Conservation (phyloP, 1,140 invertebrate species). For the Solen grandis region DNA sequence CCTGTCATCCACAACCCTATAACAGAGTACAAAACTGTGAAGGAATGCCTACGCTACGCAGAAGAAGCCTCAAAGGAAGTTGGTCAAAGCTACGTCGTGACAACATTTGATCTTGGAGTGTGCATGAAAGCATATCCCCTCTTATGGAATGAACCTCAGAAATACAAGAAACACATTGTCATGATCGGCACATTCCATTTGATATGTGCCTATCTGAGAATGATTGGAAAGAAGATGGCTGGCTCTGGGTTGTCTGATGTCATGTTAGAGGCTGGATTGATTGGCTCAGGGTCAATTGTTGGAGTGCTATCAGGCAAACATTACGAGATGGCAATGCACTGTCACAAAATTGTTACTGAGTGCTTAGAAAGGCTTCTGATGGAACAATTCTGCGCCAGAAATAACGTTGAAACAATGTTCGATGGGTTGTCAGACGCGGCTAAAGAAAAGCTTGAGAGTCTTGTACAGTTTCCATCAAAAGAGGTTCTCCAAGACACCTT, state of each 20-base stretch:
- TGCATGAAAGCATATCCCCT: slow-evolving; percentile 65
- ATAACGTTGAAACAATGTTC: slow-evolving; percentile 22
- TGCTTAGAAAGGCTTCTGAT: slow-evolving; percentile 34
- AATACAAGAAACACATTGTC: slow-evolving; percentile 62
- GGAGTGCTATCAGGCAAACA: slow-evolving; percentile 53
- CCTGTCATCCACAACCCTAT: slow-evolving; percentile 57
- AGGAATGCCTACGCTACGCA: slow-evolving; percentile 56
- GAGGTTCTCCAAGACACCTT: neutral
- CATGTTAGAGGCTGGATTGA: slow-evolving; percentile 52
- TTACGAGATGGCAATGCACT: slow-evolving; percentile 54
- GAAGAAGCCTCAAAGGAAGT: slow-evolving; percentile 55
- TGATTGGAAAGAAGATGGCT: slow-evolving; percentile 63
- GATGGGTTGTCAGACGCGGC: slow-evolving; percentile 1
- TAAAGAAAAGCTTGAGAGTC: neutral
- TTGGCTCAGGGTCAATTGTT: slow-evolving; percentile 39
- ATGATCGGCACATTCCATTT: slow-evolving; percentile 58
- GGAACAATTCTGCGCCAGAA: neutral
- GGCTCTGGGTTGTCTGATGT: slow-evolving; percentile 54
- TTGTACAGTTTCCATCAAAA: neutral
- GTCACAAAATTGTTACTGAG: slow-evolving; percentile 47
- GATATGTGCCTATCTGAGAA: slow-evolving; percentile 58
- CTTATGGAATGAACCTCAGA: slow-evolving; percentile 53
- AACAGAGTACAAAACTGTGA: slow-evolving; percentile 56
- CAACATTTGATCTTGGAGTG: slow-evolving; percentile 62
- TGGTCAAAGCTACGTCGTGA: slow-evolving; percentile 55